phyloP scores from a whole-genome alignment of 1,140 invertebrate genomes.

The Hesperophylax magnus region DNA sequence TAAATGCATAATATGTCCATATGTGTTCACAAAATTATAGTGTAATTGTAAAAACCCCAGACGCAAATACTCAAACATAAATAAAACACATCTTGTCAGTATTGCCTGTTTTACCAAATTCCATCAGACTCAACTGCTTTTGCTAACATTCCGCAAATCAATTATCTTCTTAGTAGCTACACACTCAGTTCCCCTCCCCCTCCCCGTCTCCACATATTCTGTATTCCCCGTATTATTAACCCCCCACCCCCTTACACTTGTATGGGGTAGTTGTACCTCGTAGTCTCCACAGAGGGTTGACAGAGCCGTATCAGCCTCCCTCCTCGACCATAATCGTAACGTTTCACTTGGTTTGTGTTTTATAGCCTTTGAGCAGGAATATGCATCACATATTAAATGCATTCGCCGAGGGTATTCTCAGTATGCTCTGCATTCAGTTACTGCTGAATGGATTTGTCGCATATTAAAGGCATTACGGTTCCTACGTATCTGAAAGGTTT shows the following conservation, averaged over 20 bases:
- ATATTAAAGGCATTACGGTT: not conserved
- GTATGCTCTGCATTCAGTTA: not conserved
- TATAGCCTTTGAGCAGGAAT: slow-evolving; percentile 41
- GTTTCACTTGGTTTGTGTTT: slow-evolving; percentile 57
- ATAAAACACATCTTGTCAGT: too few relatives aligned
- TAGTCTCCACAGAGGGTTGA: slow-evolving; percentile 13
- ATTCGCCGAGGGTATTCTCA: slow-evolving; percentile 2
- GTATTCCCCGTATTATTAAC: not conserved
- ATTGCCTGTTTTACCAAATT: too few relatives aligned
- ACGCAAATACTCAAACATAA: too few relatives aligned
- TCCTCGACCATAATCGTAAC: slow-evolving; percentile 17
- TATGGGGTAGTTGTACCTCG: not conserved
- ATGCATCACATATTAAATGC: slow-evolving; percentile 30
- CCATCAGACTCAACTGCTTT: too few relatives aligned
- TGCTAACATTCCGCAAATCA: slow-evolving; percentile 10
- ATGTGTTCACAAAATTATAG: too few relatives aligned
- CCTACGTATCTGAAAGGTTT: too few relatives aligned
- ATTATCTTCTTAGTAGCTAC: slow-evolving; percentile 1
- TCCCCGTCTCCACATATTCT: too few relatives aligned
- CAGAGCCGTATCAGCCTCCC: not conserved
- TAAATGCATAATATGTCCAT: too few relatives aligned
- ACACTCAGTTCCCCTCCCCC: not conserved
- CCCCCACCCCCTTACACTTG: not conserved
- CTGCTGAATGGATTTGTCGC: not conserved
- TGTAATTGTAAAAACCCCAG: too few relatives aligned